These are phyloP conservation scores for Talpa occidentalis DNA, from an alignment of 2,113 vertebrate genomes.

Conservation along the genomic window DNA sequence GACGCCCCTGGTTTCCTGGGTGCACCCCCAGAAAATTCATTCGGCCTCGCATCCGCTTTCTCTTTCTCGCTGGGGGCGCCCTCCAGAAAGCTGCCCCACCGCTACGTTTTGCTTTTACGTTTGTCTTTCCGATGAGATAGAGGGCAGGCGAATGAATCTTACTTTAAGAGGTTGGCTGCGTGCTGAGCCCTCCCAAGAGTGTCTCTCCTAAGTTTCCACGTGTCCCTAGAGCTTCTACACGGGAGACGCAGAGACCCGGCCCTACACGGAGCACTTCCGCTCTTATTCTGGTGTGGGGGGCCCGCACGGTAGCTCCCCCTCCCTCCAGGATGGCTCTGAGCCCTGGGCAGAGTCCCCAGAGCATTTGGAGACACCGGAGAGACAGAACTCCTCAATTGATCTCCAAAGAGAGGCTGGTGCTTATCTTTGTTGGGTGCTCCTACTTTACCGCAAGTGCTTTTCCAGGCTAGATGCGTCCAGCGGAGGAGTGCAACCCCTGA, in stretches of 20 bases:
- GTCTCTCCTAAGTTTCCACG: not conserved
- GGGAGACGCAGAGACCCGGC: not conserved
- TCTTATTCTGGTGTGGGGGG: fast-evolving
- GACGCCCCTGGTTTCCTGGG: not conserved
- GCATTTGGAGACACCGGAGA: not conserved
- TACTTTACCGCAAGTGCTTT: not conserved
- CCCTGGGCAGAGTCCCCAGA: not conserved
- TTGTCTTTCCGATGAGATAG: not conserved
- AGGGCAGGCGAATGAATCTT: not conserved
- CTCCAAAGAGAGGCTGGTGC: not conserved
- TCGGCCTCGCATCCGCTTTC: not conserved
- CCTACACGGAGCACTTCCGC: not conserved
- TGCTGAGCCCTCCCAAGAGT: not conserved
- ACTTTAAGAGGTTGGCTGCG: not conserved
- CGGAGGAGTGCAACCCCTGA: fast-evolving
- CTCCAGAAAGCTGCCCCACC: not conserved
- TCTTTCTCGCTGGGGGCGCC: not conserved
- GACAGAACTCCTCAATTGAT: not conserved
- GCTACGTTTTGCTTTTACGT: not conserved
- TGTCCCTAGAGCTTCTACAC: not conserved
- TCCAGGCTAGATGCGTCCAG: not conserved
- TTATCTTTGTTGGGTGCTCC: not conserved
- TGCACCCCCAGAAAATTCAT: not conserved
- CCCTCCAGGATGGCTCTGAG: fast-evolving
- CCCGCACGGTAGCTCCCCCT: fast-evolving